Percentiles rank a stretch among this genome's conserved stretches.
These are phyloP conservation scores for Perca fluviatilis DNA, from an alignment of 2,113 vertebrate species.

Conservation along the genomic window DNA sequence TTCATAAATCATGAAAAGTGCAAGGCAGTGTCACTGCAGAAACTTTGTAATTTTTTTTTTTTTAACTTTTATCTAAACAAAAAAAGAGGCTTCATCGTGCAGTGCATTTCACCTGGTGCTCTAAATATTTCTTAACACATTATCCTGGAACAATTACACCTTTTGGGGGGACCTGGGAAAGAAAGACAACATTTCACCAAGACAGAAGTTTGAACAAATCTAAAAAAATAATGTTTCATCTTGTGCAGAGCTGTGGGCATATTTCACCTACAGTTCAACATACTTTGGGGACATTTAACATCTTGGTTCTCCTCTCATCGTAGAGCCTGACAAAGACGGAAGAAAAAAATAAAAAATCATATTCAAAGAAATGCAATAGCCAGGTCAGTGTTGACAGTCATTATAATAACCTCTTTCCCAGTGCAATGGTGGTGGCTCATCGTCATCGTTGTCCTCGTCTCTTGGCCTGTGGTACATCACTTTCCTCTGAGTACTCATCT, in stretches of 20 bases:
- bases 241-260: background rate
- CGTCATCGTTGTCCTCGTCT: slow-evolving; percentile 65
- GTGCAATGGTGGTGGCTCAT: slow-evolving; percentile 55
- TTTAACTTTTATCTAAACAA: slow-evolving; percentile 21
- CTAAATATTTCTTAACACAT: slow-evolving; percentile 34
- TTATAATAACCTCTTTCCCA: slow-evolving; percentile 73
- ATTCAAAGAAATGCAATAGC: background rate
- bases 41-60: slow-evolving; percentile 26
- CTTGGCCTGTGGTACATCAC: slow-evolving; percentile 63
- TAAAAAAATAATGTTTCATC: background rate
- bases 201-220: background rate
- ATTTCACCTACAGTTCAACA: slow-evolving; percentile 70
- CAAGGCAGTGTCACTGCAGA: slow-evolving; percentile 47
- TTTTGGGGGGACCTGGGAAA: slow-evolving; percentile 60
- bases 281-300: slow-evolving; percentile 59
- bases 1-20: slow-evolving; percentile 52
- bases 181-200: background rate
- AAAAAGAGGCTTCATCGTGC: slow-evolving; percentile 61
- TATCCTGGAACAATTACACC: slow-evolving; percentile 54
- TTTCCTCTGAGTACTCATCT: slow-evolving; percentile 69
- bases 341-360: background rate
- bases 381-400: background rate
- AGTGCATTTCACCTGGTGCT: slow-evolving; percentile 77
- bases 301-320: slow-evolving; percentile 67
- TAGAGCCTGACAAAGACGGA: slow-evolving; percentile 45